Evolutionary conservation across 2,888 invertebrate species (phyloP), one percentile per base, ranked within the genome.

Genomic region (Noctua comes): DNA sequence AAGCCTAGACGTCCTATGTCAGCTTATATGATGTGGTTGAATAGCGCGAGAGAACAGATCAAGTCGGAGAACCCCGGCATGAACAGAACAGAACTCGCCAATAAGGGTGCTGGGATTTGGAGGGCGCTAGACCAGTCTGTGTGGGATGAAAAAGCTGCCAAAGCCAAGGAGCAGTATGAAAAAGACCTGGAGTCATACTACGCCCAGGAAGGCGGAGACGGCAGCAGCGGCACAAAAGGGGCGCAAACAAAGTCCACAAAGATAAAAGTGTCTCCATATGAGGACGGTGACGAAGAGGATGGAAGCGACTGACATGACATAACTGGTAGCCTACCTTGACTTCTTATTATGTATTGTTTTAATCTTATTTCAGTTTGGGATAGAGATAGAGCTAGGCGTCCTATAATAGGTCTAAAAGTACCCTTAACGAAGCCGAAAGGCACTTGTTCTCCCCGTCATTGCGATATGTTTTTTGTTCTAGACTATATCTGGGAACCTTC

Each of bases 121-220:
- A 66, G 7, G 43, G 4, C 66, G n/a, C 16, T 43, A 7, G 43
- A 66, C n/a, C 16, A 66, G 18, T 36, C 43, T 43, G 66, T n/a
- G 8, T 66, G 66, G 66, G 43, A n/a, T 6, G n/a, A 66, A 66
- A 66, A 43, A 27, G 43, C 66, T 43, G 66, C 66, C n/a, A 66
- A 66, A 43, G 66, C 66, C n/a, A 43, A 8, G 43, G 43, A 66
- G n/a, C 66, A 66, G 66, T 66, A 66, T 66, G 18, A 16, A 0
- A 66, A 43, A 66, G 66, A 66, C 43, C 18, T 66, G n/a, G 43
- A 66, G n/a, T 43, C 2, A 27, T 66, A 66, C n/a, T 4, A 66
- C n/a, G 66, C 66, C 43, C 13, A 43, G 1, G 7, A 13, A 66
- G 66, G 18, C 16, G n/a, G 16, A 43, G n/a, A 46, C 1, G 36